These are phyloP conservation scores for Cartodere bifasciata DNA, from an alignment of 2,888 invertebrate genomes.

Conservation along the genomic window DNA sequence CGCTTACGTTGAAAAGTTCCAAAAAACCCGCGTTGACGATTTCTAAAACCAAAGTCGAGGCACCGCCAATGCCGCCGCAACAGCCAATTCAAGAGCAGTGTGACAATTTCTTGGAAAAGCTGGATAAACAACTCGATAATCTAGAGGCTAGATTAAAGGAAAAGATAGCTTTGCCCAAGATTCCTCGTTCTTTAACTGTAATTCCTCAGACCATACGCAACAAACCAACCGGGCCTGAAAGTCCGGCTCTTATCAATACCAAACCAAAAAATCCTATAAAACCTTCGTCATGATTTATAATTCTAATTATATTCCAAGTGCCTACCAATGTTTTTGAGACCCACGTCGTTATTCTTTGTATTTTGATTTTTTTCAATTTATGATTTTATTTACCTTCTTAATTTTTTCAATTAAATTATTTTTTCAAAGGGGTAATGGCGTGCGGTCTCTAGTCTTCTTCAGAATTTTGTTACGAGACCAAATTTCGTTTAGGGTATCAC, in stretches of 20 bases:
- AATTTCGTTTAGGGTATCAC: no score
- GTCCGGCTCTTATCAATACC: constrained; percentile 22
- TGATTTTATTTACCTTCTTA: no score
- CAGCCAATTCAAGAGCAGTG: constrained; percentile 13
- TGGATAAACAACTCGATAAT: constrained; percentile 38
- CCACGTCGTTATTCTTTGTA: no score
- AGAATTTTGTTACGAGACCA: no score
- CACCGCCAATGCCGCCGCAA: constrained; percentile 11
- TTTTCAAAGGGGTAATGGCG: no score
- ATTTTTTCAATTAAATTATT: no score
- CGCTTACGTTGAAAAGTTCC: constrained; percentile 3
- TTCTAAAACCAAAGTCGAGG: constrained; percentile 10
- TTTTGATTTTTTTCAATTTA: no score
- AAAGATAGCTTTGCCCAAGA: constrained; percentile 47
- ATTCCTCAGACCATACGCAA: constrained; percentile 51
- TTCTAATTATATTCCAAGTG: constrained; percentile 1
- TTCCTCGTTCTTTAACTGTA: constrained; percentile 69
- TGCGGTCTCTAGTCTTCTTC: no score
- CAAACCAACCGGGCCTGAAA: constrained; percentile 25
- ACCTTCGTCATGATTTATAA: constrained; percentile 10
- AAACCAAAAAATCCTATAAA: constrained; percentile 8
- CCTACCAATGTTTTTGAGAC: no score
- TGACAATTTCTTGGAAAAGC: constrained; percentile 32
- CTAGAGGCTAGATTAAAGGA: constrained; percentile 29
- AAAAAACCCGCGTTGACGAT: constrained; percentile 3